Base-by-base conservation (phyloP, 2,888 invertebrate species). In the Philhelius pedissequus region DNA sequence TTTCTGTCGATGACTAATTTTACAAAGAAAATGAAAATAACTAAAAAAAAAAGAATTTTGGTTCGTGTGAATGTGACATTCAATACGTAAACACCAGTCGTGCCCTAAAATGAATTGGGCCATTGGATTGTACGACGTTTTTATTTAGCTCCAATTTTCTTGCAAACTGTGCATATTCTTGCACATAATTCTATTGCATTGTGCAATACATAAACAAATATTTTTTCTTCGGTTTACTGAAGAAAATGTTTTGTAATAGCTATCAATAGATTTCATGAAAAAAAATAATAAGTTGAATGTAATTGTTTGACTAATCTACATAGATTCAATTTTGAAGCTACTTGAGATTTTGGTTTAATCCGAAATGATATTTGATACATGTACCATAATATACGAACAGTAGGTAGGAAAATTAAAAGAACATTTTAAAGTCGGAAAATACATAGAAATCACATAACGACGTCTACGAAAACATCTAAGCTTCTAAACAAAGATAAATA, bases 1-100 rank as follows among this genome's bases (percentile, higher is more conserved):
- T 32, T 48, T 64, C 8, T 45, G 64, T 22, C 45, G n/a, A 32
- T 62, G 62, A 62, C 45, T 64, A 45, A 45, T 62, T n/a, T n/a
- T n/a, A n/a, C n/a, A n/a, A 27, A 7, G 0, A 27, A 18, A 25
- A 22, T 60, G 5, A 27, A 62, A 45, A 27, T 20, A 13, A n/a
- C 7, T 6, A 30, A 62, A 13, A 27, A 2, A 0, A 30, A 62
- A 13, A 27, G 1, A 0, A 64, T 20, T 62, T 18, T 2, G 13
- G n/a, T 20, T 30, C 64, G 20, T 20, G n/a, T 45, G n/a, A 64
- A 45, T 45, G 20, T 8, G 45, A 45, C 3, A 60, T 27, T 38
- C n/a, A 40, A 27, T 27, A 40, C 6, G 27, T 40, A 22, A 22
- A 58, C 5, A 22, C 20, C 20, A 45, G 6, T 32, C 30, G 20